phyloP scores from a whole-genome alignment of 2,797 vertebrate genomes.

The Lagorchestes hirsutus region DNA sequence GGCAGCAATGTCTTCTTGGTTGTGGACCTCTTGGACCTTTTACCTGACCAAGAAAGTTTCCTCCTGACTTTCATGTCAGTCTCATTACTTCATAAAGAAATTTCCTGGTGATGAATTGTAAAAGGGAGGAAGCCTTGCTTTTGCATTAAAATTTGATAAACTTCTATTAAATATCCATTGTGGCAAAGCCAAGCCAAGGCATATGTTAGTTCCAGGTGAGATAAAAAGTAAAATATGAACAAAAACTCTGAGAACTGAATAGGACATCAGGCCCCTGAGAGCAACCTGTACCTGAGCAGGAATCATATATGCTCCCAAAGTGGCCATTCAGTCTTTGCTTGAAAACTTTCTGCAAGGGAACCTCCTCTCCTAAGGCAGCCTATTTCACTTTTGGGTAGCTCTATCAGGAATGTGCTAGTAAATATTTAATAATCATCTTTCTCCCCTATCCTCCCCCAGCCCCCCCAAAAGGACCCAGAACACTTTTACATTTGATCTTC shows the following conservation, averaged over 20 bases:
- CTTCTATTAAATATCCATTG: not conserved
- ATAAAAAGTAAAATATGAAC: not conserved
- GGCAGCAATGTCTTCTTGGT: conserved; percentile 75
- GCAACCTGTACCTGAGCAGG: not conserved
- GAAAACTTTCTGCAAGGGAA: not conserved
- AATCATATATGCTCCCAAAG: not conserved
- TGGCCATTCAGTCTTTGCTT: not conserved
- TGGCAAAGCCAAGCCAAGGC: not conserved
- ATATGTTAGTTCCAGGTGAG: not conserved
- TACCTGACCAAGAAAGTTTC: not conserved
- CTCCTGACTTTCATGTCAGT: not conserved
- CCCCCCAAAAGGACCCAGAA: not conserved
- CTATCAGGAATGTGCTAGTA: not conserved
- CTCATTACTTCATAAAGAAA: not conserved
- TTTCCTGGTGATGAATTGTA: not conserved
- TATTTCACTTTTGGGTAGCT: not conserved
- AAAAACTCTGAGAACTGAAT: not conserved
- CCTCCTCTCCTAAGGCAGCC: not conserved
- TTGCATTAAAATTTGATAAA: not conserved
- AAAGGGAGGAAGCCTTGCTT: not conserved
- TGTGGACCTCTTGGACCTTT: not conserved
- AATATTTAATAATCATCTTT: not conserved
- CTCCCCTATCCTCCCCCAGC: not conserved
- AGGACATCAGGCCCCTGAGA: not conserved
- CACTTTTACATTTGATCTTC: not conserved